Base-by-base conservation (phyloP, 1,140 invertebrate species). In the Solenopsis invicta region DNA sequence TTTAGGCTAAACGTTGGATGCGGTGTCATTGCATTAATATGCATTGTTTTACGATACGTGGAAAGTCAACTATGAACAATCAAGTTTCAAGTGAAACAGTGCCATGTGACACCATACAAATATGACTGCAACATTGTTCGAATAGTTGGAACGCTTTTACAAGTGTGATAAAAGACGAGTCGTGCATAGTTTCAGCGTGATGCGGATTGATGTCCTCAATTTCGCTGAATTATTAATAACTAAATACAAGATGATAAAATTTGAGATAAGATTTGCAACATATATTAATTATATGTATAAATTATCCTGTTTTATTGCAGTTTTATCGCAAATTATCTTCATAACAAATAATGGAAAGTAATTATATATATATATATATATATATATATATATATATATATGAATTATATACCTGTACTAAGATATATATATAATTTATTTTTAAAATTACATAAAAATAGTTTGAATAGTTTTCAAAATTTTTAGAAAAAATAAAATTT, bases 131-230 rank as follows among this genome's bases (percentile, higher is more conserved):
- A 16, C 37, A 56, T 81, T 71, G 66, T 81, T 71, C 18, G 21
- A 18, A 81, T 56, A 81, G 52, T 48, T 4, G 37, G 41, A 54
- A 18, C 13, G 37, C 41, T 77, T 64, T 75, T 75, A 59, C 29
- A 56, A 29, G 21, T 34, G 16, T 71, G 21, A 45, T 34, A 81
- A 81, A 56, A 80, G 76, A 66, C 62, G 66, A 71, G 37, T 29
- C 50, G 5, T 45, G n/a, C 66, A 45, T 45, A 71, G 34, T 81
- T 81, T 45, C 37, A 41, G 56, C 5, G 5, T 37, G n/a, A 54
- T 21, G 37, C 1, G 50, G 21, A 29, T 37, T 54, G 41, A 3
- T 29, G n/a, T 69, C 48, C 12, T 13, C 8, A 34, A 56, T 81
- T 81, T 80, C 69, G 18, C 16, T 1, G 48, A 21, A 80, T 41